Conservation (phyloP, 2,797 vertebrate genomes). For the Acipenser oxyrinchus region DNA sequence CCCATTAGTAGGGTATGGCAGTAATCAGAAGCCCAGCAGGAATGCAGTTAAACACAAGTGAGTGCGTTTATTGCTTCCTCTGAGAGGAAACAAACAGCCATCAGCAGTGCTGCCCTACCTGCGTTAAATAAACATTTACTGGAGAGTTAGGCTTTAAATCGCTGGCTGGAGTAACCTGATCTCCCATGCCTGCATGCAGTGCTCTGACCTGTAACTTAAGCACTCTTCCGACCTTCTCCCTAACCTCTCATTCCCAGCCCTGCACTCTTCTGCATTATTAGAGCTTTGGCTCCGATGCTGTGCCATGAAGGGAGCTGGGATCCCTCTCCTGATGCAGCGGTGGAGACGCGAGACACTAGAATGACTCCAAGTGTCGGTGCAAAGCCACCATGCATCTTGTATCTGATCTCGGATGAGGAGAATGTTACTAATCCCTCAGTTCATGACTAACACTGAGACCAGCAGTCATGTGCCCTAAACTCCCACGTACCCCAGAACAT, state of each 20-base stretch:
- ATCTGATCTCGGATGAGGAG: too few relatives aligned
- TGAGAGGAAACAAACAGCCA: slow-evolving; percentile 75
- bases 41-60: slow-evolving; percentile 62
- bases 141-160: slow-evolving; percentile 20
- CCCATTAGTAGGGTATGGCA: slow-evolving; percentile 53
- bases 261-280: not conserved
- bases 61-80: slow-evolving; percentile 85
- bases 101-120: slow-evolving; percentile 58
- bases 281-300: not conserved
- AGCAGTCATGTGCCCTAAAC: too few relatives aligned
- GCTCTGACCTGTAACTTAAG: slow-evolving; percentile 26
- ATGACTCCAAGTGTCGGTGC: too few relatives aligned
- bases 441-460: too few relatives aligned
- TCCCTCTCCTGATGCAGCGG: too few relatives aligned
- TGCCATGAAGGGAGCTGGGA: not conserved
- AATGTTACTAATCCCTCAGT: too few relatives aligned
- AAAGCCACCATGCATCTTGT: too few relatives aligned
- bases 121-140: slow-evolving; percentile 61
- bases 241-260: not conserved
- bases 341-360: too few relatives aligned
- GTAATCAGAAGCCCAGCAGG: slow-evolving; percentile 60
- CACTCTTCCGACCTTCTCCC: not conserved
- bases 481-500: too few relatives aligned
- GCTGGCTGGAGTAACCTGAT: slow-evolving; percentile 20
- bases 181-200: slow-evolving; percentile 17